Evolutionary conservation across 2,113 vertebrate species (phyloP).

Genomic region (Nymphicus hollandicus): DNA sequence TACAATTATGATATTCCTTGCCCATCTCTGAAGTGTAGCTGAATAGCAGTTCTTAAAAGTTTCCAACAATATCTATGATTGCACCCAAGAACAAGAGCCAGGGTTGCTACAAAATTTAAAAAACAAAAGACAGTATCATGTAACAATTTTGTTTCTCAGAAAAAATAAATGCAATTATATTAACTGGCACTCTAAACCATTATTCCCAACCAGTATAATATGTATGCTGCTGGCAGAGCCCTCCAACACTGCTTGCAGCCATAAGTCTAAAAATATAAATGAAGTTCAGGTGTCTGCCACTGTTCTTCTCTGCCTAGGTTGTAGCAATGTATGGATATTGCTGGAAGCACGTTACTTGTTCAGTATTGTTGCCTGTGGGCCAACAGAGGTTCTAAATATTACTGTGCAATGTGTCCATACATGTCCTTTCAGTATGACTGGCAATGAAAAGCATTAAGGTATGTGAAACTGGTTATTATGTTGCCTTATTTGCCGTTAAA

Average conservation of each 20-base stretch:
- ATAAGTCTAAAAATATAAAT: neutral
- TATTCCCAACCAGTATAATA: neutral
- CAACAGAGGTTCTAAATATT: neutral
- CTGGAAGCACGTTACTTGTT: neutral
- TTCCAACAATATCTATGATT: neutral
- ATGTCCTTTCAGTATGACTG: neutral
- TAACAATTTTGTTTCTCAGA: neutral
- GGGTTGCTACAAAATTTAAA: neutral
- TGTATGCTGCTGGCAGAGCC: neutral
- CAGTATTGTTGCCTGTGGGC: conserved; percentile 23
- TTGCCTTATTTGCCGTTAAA: neutral
- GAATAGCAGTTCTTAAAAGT: neutral
- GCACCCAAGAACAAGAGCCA: neutral
- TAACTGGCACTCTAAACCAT: neutral
- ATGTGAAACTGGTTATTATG: neutral
- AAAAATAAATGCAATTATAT: neutral
- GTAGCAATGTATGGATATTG: neutral
- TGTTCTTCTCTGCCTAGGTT: neutral
- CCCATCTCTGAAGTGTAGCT: neutral
- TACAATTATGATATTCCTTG: neutral
- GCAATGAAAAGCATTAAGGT: neutral
- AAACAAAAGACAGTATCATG: neutral
- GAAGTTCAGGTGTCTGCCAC: conserved; percentile 4
- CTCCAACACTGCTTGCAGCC: neutral
- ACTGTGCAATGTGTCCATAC: neutral